These are phyloP conservation scores for Bunonema sp. DNA, from an alignment of 2,888 invertebrate species.

Conservation along the genomic window DNA sequence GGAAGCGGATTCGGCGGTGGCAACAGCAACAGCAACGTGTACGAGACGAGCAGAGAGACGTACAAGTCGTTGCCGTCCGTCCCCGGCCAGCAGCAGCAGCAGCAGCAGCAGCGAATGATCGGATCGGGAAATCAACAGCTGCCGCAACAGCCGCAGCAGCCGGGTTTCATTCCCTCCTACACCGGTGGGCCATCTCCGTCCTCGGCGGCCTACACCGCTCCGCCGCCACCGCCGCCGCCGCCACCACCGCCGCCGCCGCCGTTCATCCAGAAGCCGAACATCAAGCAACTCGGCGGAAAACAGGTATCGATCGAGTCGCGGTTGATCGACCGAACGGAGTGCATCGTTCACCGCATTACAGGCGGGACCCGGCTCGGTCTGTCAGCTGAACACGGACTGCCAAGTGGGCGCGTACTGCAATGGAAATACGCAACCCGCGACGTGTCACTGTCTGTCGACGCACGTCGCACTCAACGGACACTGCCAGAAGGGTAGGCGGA, in stretches of 20 bases:
- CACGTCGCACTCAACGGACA: constrained; percentile 38
- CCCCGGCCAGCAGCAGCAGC: too few relatives aligned
- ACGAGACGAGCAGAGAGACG: too few relatives aligned
- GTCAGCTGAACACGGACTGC: constrained; percentile 41
- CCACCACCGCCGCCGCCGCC: constrained; percentile 12
- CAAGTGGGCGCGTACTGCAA: constrained; percentile 43
- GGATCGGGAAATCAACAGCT: too few relatives aligned
- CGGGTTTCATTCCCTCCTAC: constrained; percentile 1
- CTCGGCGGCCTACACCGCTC: neutral
- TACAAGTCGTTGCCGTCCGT: too few relatives aligned
- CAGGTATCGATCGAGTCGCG: too few relatives aligned
- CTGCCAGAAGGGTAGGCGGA: constrained; percentile 36
- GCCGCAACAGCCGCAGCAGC: too few relatives aligned
- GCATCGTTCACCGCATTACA: too few relatives aligned
- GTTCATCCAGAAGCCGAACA: constrained; percentile 7
- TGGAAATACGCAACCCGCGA: constrained; percentile 36
- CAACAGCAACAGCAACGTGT: too few relatives aligned
- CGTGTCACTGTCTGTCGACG: constrained; percentile 43
- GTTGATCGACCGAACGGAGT: too few relatives aligned
- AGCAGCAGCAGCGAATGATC: too few relatives aligned
- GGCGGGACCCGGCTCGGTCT: constrained; percentile 35
- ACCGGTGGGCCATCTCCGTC: constrained; percentile 5
- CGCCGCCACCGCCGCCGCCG: constrained; percentile 6
- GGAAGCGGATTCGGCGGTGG: too few relatives aligned
- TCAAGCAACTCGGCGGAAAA: constrained; percentile 19